A percentile compares a stretch with the other conserved stretches of the same genome.
Conservation (phyloP, 1,140 invertebrate genomes). For the Drosophila ficusphila region DNA sequence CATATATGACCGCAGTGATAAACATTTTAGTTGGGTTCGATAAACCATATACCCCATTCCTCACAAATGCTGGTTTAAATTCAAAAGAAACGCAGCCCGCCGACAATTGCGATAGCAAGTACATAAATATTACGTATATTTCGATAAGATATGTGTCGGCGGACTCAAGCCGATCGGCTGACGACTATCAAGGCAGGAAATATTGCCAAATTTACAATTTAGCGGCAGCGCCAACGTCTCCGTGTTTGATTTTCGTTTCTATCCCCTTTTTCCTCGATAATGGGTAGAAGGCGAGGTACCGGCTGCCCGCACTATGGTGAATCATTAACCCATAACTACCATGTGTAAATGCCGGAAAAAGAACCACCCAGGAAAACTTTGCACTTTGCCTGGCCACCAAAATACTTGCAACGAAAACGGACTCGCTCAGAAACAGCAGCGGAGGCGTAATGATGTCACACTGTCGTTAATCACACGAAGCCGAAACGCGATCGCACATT, state of each 20-base stretch:
- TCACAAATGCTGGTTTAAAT: neutral
- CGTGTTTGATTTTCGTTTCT: neutral
- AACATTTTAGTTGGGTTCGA: neutral
- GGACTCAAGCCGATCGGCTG: neutral
- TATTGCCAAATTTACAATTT: slow-evolving; percentile 7
- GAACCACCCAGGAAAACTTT: slow-evolving; percentile 18
- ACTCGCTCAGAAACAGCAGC: slow-evolving; percentile 1
- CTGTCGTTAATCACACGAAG: slow-evolving; percentile 33
- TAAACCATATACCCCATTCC: slow-evolving; percentile 8
- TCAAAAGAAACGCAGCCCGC: slow-evolving; percentile 15
- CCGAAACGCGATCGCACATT: slow-evolving; percentile 33
- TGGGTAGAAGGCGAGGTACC: neutral
- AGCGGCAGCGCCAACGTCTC: neutral
- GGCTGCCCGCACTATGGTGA: neutral
- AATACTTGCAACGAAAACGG: neutral
- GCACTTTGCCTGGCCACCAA: slow-evolving; percentile 8
- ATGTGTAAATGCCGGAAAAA: slow-evolving; percentile 5
- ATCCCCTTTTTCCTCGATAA: neutral
- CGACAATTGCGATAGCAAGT: slow-evolving; percentile 8
- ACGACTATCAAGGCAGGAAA: neutral
- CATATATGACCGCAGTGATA: too few species aligned
- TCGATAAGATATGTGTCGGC: slow-evolving; percentile 31
- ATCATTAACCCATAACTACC: slow-evolving; percentile 6
- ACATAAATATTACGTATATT: slow-evolving; percentile 28
- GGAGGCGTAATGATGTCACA: slow-evolving; percentile 53